Evolutionary conservation across 2,888 invertebrate genomes (phyloP).

Genomic region (Watsonalla cultraria): DNA sequence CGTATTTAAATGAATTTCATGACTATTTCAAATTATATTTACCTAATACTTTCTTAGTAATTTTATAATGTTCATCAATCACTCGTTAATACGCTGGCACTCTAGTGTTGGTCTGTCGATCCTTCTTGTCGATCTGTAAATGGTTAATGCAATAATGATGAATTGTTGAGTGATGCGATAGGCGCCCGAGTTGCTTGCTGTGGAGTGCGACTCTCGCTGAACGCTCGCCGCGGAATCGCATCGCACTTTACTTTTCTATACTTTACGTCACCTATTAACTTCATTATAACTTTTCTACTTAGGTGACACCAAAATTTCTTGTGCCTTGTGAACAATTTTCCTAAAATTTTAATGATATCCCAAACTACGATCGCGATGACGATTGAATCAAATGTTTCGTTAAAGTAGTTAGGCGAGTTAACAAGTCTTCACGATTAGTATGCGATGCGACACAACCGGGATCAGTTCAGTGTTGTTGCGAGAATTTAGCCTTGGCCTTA

Average conservation of each 20-base stretch:
- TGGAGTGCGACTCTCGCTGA: slow-evolving; percentile 42
- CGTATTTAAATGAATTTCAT: slow-evolving; percentile 72
- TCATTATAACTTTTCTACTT: slow-evolving; percentile 29
- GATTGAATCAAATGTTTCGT: slow-evolving; percentile 26
- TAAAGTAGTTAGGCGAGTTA: slow-evolving; percentile 24
- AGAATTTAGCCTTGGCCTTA: slow-evolving; percentile 80
- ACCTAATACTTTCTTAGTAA: slow-evolving; percentile 74
- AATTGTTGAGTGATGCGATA: slow-evolving; percentile 34
- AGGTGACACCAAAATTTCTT: slow-evolving; percentile 60
- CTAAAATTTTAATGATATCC: slow-evolving; percentile 38
- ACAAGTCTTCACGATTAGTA: slow-evolving; percentile 37
- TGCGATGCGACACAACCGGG: slow-evolving; percentile 62
- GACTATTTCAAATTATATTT: slow-evolving; percentile 78
- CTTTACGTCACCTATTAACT: slow-evolving; percentile 8
- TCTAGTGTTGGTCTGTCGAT: slow-evolving; percentile 74
- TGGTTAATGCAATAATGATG: slow-evolving; percentile 56
- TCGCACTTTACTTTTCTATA: slow-evolving; percentile 23
- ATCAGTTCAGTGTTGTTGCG: slow-evolving; percentile 73
- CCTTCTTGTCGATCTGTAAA: slow-evolving; percentile 51
- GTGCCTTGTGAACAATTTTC: slow-evolving; percentile 63
- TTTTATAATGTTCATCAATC: slow-evolving; percentile 72
- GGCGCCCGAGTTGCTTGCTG: slow-evolving; percentile 35
- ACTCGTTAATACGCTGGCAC: slow-evolving; percentile 78
- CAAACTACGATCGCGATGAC: slow-evolving; percentile 32
- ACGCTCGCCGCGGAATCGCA: slow-evolving; percentile 38